phyloP scores from a whole-genome alignment of 2,888 invertebrate species.

The Caenorhabditis japonica region DNA sequence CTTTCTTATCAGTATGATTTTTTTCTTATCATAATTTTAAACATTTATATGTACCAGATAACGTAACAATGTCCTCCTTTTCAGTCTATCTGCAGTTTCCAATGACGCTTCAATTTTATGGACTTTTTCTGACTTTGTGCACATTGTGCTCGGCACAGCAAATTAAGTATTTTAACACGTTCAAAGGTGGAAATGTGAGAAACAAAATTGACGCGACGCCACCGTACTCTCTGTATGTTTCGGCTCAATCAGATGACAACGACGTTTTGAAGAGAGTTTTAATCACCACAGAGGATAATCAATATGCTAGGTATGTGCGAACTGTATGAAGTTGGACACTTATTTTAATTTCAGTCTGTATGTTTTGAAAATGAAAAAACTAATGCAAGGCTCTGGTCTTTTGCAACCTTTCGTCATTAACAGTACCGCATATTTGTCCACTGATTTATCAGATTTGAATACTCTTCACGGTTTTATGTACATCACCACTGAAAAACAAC shows the following conservation, averaged over 20 bases:
- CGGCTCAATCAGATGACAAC: not conserved
- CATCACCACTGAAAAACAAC: conserved; percentile 1
- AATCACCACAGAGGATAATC: not conserved
- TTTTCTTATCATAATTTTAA: no score
- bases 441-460: not conserved
- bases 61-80: no score
- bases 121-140: no score
- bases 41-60: no score
- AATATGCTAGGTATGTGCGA: not conserved
- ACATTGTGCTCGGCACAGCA: not conserved
- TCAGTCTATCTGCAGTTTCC: no score
- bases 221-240: not conserved
- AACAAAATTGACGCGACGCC: not conserved
- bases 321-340: no score
- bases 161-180: not conserved
- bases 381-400: not conserved
- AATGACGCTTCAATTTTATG: no score
- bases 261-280: not conserved
- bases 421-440: not conserved
- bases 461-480: not conserved
- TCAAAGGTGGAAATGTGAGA: not conserved
- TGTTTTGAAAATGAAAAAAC: not conserved
- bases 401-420: not conserved
- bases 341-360: not conserved
- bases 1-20: no score